phyloP scores from a whole-genome alignment of 2,113 vertebrate genomes.

The Anguilla japonica region DNA sequence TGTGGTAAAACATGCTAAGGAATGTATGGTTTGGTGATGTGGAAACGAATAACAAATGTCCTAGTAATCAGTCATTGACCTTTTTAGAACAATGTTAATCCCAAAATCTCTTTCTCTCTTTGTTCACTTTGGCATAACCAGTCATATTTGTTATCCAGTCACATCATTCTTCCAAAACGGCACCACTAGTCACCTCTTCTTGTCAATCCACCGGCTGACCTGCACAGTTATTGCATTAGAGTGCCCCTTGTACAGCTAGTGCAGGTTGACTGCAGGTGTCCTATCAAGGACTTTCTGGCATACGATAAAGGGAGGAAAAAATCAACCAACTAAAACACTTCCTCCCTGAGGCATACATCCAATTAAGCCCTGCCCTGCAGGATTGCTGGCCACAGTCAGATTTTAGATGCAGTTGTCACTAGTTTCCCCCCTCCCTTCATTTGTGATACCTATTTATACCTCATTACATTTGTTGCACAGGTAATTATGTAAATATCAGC shows the following conservation, averaged over 20 bases:
- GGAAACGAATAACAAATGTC: neutral
- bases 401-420: neutral
- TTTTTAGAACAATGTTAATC: too few species aligned
- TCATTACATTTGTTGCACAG: neutral
- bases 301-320: too few species aligned
- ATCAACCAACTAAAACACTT: too few species aligned
- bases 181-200: neutral
- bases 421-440: neutral
- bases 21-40: neutral
- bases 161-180: neutral
- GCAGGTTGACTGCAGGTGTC: too few species aligned
- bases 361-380: too few species aligned
- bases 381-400: neutral
- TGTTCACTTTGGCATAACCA: neutral
- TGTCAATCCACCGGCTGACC: neutral
- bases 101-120: too few species aligned
- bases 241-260: too few species aligned
- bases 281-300: too few species aligned
- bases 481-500: neutral
- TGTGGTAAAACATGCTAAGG: neutral
- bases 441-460: neutral
- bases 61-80: too few species aligned
- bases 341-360: too few species aligned
- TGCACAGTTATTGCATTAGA: neutral
- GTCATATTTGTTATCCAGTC: neutral